Evolutionary conservation across 1,140 invertebrate species (phyloP), one percentile per base, ranked within the genome.

Genomic region (Probaryconus sp.): DNA sequence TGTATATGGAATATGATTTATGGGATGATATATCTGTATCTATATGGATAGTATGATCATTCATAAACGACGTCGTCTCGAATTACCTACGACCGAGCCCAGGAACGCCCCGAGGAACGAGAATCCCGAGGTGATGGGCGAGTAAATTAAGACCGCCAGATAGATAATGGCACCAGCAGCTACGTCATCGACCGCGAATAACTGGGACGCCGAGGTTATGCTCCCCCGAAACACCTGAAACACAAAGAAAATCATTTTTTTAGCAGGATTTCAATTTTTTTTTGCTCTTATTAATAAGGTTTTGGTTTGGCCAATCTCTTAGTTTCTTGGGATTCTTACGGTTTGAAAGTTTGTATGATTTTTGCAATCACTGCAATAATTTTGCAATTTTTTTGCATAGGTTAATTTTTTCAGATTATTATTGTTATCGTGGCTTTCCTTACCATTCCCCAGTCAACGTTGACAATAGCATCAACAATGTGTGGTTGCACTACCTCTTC

Each of bases 111-210:
- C 88, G 13, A 84, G 26, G 20, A 86, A 81, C 17, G 81, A 81
- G 45, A 88, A 87, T 5, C 77, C 51, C 43, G 83, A 83, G 2
- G 82, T 81, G 3, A 81, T 71, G 2, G 88, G 88, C 17, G 88
- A 89, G 50, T 85, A 89, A 55, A 89, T 80, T 51, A 88, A 35
- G 35, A 84, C 55, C 21, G 78, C 83, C n/a, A 89, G 72, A 60
- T 88, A 89, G 14, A 89, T 81, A 9, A 87, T 50, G 6, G 83
- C 65, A 37, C 84, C 85, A n/a, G 77, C 51, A 21, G 76, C 55
- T 0, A 85, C 79, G 60, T 83, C 79, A 47, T 88, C 79, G 3
- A 87, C 70, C 4, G 73, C 85, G 24, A 76, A 85, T 21, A 88
- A 75, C 78, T 89, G 88, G 3, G 87, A 84, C 13, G 82, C 70